Base-by-base conservation (phyloP, 1,140 invertebrate species). In the Drosophila pachea region DNA sequence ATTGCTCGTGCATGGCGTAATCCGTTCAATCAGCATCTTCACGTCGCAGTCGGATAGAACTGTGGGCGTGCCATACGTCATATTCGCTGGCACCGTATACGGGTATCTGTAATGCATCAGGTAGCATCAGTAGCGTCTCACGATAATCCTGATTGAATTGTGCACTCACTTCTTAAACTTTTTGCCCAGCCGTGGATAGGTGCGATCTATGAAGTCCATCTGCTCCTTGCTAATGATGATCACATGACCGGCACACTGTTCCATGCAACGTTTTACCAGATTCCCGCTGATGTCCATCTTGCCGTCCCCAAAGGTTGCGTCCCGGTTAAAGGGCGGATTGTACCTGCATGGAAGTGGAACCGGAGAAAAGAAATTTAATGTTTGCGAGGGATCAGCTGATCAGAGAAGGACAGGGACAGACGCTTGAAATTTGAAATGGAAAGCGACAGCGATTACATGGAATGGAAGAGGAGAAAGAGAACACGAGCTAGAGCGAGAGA, bases 221-320 rank as follows among this genome's bases (percentile, higher is more conserved):
- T 88, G 87, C 2, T 70, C 61, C 45, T 84, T 84, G 38, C 73
- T 86, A 0, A 87, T 69, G 14, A 88, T 71, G n/a, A 88, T 68
- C 7, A 76, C 66, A 3, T 70, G 67, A 5, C 61, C 73, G 0
- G 68, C 66, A 16, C 73, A 74, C 32, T 74, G 65, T 33, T 65
- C 59, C 35, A 88, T 45, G 54, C 75, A 81, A 4, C 54, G 52
- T 33, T 87, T 81, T 4, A 83, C 76, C n/a, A 49, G 62, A 4
- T 67, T 45, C 0, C 86, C 86, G 3, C 54, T 60, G 4, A 56
- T 54, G 40, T 68, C 72, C 0, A 48, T 6, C 0, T 38, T 16
- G 1, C 22, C 5, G 12, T 53, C 4, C 0, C 86, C 86, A 29
- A 56, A 84, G 5, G 61, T 63, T 1, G 33, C 32, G 0, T 16